Base-by-base conservation (phyloP, 2,113 vertebrate species). In the Mormyrus lacerda region DNA sequence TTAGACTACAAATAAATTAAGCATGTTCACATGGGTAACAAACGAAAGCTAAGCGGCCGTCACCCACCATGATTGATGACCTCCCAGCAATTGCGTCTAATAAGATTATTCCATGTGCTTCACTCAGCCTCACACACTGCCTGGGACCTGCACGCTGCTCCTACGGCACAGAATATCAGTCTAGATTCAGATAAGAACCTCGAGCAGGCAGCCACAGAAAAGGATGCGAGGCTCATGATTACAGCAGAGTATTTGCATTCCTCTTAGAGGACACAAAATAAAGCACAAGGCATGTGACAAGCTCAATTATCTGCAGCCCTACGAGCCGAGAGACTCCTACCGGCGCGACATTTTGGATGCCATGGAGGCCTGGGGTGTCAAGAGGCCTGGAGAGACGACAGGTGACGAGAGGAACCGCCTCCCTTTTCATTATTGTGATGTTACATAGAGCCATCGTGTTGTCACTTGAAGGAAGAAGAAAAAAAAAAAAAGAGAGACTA, bases 221-320 rank as follows among this genome's bases (percentile, higher is more conserved):
- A 97, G 97, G 96, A 97, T 98, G 97, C 97, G 97, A 97, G 98
- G 97, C 97, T 97, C 98, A 97, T 97, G 97, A 98, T 96, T 97
- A 97, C 97, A 97, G 97, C 98, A 95, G 96, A 97, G 96, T 97
- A 96, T 97, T 97, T 96, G 96, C 97, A 97, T 98, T 98, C 97
- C 97, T 97, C 96, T 94, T 94, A 95, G 95, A 92, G 93, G 94
- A 95, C 95, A 95, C 95, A 96, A 93, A 93, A 96, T 94, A 96
- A 96, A 96, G 97, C 97, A 97, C 97, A 97, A 97, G 97, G 96
- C 96, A 96, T 96, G 97, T 98, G 98, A 99, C 97, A 98, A 97
- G 96, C 97, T 97, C 97, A 96, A 98, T 99, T 98, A 99, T 97
- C 97, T 97, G 98, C 96, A 95, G 95, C 96, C 96, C 95, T 98